Evolutionary conservation across 2,797 vertebrate genomes (phyloP).

Genomic region (Cyclura pinguis): DNA sequence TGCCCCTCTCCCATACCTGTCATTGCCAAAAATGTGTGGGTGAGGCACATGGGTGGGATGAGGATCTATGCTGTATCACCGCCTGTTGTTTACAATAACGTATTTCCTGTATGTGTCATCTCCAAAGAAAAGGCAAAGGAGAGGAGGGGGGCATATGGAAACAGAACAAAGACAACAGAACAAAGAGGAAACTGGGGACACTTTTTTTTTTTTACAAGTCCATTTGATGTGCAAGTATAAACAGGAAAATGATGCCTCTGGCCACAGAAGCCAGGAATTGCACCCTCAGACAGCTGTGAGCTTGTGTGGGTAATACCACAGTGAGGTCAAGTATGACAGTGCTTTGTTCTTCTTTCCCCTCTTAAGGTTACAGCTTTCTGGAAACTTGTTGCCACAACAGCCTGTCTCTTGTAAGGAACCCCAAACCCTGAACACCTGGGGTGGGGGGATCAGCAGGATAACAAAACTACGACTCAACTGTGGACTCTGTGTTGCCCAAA

Average conservation of each 20-base stretch:
- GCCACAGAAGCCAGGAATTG: conserved; percentile 60
- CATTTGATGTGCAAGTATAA: conserved; percentile 73
- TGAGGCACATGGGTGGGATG: not conserved
- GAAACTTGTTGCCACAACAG: not conserved
- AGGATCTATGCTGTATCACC: conserved; percentile 38
- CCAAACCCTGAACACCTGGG: too few relatives aligned
- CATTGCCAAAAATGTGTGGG: not conserved
- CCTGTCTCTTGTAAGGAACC: too few relatives aligned
- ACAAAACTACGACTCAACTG: too few relatives aligned
- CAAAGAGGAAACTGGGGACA: conserved; percentile 70
- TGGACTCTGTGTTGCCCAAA: too few relatives aligned
- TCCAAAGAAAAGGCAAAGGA: conserved; percentile 58
- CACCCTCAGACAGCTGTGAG: conserved; percentile 58
- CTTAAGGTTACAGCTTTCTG: too few relatives aligned
- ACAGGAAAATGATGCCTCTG: conserved; percentile 74
- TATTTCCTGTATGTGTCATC: conserved; percentile 71
- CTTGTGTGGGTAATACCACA: conserved; percentile 26
- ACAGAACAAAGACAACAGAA: conserved; percentile 75
- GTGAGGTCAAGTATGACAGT: too few relatives aligned
- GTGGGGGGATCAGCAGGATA: too few relatives aligned
- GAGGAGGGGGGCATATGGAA: conserved; percentile 65
- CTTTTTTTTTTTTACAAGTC: conserved; percentile 57
- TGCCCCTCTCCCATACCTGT: conserved; percentile 5
- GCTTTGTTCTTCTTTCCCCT: too few relatives aligned
- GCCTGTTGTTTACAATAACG: conserved; percentile 60